Percentiles rank a stretch among this genome's conserved stretches.
These are phyloP conservation scores for Alitta virens DNA, from an alignment of 2,888 invertebrate species.

Conservation along the genomic window DNA sequence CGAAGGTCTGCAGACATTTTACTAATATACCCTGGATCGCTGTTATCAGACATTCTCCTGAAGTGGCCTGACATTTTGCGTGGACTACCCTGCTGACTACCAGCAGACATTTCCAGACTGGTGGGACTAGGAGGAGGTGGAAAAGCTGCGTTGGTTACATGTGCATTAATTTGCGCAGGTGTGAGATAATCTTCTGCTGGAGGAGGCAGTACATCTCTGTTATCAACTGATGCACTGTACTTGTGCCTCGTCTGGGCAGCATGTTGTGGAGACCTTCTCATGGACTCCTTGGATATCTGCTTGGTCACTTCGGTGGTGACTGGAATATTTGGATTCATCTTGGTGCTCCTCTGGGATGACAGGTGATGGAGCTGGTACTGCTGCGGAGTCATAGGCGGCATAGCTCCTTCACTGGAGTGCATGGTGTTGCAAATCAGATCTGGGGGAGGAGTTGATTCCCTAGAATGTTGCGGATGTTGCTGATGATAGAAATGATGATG, in stretches of 20 bases:
- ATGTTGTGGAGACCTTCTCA: constrained; percentile 2
- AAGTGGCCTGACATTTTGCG: neutral
- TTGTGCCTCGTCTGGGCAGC: neutral
- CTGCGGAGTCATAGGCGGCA: neutral
- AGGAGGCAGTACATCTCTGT: constrained; percentile 2
- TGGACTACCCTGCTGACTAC: constrained; percentile 2
- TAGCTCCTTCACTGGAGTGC: neutral
- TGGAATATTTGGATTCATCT: constrained; percentile 20
- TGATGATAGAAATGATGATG: neutral
- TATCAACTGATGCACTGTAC: neutral
- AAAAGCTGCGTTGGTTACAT: neutral
- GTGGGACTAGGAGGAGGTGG: constrained; percentile 11
- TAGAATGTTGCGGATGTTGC: neutral
- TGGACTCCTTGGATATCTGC: constrained; percentile 12
- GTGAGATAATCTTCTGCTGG: constrained; percentile 6
- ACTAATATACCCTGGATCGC: no score
- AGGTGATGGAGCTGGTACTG: constrained; percentile 4
- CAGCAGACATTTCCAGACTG: neutral
- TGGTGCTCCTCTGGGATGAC: neutral
- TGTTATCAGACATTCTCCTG: neutral
- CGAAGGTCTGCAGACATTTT: no score
- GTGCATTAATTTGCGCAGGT: constrained; percentile 4
- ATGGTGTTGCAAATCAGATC: neutral
- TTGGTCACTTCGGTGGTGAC: constrained; percentile 23
- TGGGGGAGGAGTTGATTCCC: neutral